Base-by-base conservation (phyloP, 2,113 vertebrate species). In the Rattus rattus region DNA sequence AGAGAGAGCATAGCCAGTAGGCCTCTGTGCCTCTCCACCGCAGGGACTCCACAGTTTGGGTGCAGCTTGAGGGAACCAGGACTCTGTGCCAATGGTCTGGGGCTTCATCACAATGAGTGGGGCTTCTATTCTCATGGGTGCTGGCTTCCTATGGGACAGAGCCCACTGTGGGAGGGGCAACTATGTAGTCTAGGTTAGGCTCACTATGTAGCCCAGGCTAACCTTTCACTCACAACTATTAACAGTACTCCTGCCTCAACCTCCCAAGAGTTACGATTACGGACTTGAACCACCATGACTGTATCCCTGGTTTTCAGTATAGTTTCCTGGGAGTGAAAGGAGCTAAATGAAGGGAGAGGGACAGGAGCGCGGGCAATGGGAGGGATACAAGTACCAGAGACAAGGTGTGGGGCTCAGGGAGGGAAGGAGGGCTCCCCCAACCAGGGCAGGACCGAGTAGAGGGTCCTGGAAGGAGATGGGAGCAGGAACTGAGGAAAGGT, bases 21-120 rank as follows among this genome's bases (percentile, higher is more conserved):
- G 16, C 56, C 80, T 84, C 80, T 80, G 61, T 28, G 47, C 20
- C 16, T 26, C 2, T 47, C 63, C 20, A 20, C 1, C 14, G 43
- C 30, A 10, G 26, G 6, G 0, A 47, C 30, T 36, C n/a, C 61
- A 28, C 24, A 12, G 4, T 17, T 0, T 52, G 10, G 28, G 33
- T 52, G 30, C 14, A 5, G 65, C 59, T 67, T 88, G 9, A n/a
- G 87, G 92, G 30, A 43, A 73, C 59, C 14, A 22, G 43, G 84
- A 67, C 56, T 39, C 12, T 24, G 13, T 39, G 36, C 13, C 80
- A 43, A 16, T 9, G 59, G n/a, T 28, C 7, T 7, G 28, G 26
- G 39, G 59, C 14, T 85, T 43, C 83, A 65, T 65, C 39, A 26
- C 39, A 65, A 6, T 3, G 7, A 61, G 80, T 39, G 79, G 0